Base-by-base conservation (phyloP, 2,797 vertebrate species). In the Pogonophryne albipinna region DNA sequence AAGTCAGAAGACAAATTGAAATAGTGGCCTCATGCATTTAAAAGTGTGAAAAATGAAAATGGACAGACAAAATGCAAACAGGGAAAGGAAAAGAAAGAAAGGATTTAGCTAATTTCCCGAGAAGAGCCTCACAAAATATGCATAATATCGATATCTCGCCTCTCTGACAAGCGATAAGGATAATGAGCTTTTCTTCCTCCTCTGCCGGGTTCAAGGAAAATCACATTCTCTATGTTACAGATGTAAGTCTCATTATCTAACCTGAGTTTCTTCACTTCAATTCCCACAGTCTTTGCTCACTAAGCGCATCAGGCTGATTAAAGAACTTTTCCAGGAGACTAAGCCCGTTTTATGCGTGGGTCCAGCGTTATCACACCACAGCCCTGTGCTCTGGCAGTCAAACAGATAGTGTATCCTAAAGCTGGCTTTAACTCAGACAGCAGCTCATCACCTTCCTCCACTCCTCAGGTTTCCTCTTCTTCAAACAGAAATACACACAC, bases 161-260 rank as follows among this genome's bases (percentile, higher is more conserved):
- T 79, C 77, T 68, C 78, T 85, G 87, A 92, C 78, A 68, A 82
- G 83, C 56, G 93, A 94, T 95, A 94, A 94, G 86, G 76, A 89
- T 92, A 94, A 94, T 94, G 87, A 93, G 91, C 90, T 93, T 94
- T 94, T 88, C 87, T 84, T 89, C 70, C 72, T 87, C 83, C 78
- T 85, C 79, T 70, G 79, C 74, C 57, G 83, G 78, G 89, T 90
- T 92, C 85, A 82, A 89, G 85, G 85, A 92, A 27, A 91, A 91
- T 90, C 87, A 76, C 85, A 82, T 93, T 92, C 72, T 87, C 82
- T 75, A 15, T 89, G 84, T 89, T 91, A 87, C 90, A 92, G 89
- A 92, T 93, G 91, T 91, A 92, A 92, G 91, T 88, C 89, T 86
- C 90, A 92, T 92, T 94, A 93, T 94, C 91, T 93, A 87, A 92